These are phyloP conservation scores for Priocnemis perturbator DNA, from an alignment of 2,888 invertebrate genomes.

Conservation along the genomic window DNA sequence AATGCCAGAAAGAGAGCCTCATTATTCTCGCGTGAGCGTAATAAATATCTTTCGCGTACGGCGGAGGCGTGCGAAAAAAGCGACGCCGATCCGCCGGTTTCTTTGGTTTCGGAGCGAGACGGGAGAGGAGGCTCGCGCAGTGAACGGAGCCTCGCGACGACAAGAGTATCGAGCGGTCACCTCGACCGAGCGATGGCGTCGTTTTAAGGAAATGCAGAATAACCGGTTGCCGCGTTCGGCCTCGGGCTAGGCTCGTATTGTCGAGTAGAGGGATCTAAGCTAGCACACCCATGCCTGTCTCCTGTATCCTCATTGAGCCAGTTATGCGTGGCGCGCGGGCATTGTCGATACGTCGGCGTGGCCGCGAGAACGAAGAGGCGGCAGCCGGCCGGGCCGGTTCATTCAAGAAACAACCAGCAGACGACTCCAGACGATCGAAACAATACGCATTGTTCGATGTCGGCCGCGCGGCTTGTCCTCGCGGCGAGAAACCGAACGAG, in stretches of 20 bases:
- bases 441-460: too few species aligned
- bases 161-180: conserved; percentile 49
- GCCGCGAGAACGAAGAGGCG: too few species aligned
- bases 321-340: background rate
- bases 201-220: conserved; percentile 67
- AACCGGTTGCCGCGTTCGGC: conserved; percentile 71
- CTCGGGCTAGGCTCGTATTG: conserved; percentile 50
- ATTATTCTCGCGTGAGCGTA: too few species aligned
- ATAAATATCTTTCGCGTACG: too few species aligned
- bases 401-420: conserved; percentile 1
- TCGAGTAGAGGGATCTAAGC: background rate
- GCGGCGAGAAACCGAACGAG: too few species aligned
- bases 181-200: conserved; percentile 53
- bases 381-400: background rate
- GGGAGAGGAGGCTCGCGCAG: too few species aligned
- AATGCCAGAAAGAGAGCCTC: too few species aligned
- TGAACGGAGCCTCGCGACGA: background rate
- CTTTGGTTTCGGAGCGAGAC: too few species aligned
- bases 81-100: too few species aligned
- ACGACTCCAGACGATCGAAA: background rate
- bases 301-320: background rate
- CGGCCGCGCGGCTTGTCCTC: too few species aligned
- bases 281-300: background rate
- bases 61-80: too few species aligned
- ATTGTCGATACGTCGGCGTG: background rate